Percentiles rank a stretch among this genome's conserved stretches.
phyloP scores from a whole-genome alignment of 2,113 vertebrate species.

The Candoia aspera region DNA sequence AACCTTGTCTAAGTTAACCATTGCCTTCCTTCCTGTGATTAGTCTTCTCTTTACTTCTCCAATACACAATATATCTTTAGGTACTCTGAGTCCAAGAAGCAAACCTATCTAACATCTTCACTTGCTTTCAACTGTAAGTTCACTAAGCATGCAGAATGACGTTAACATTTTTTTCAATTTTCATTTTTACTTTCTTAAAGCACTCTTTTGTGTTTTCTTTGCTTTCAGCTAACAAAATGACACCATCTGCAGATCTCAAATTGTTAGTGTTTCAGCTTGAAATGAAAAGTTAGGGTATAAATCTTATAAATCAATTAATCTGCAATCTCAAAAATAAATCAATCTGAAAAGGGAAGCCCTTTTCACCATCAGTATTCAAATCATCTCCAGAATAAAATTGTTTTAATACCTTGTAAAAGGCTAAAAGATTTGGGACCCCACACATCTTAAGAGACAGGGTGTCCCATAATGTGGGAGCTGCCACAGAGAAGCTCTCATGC shows the following conservation, averaged over 20 bases:
- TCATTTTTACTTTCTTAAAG: neutral
- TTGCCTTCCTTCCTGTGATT: neutral
- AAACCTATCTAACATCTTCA: too few species aligned
- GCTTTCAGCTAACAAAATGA: neutral
- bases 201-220: neutral
- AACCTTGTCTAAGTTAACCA: neutral
- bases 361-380: neutral
- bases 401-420: neutral
- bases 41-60: neutral
- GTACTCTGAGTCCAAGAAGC: too few species aligned
- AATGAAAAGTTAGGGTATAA: neutral
- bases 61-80: neutral
- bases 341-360: neutral
- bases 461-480: neutral
- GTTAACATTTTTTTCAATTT: neutral
- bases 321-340: neutral
- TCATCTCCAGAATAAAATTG: neutral
- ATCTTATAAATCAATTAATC: neutral
- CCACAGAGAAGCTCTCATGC: neutral
- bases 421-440: neutral
- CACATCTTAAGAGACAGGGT: neutral
- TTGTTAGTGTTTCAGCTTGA: neutral
- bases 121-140: too few species aligned
- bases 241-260: neutral
- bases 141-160: neutral